Evolutionary conservation across 2,888 invertebrate species (phyloP).

Genomic region (Hypselothyrea guttata): DNA sequence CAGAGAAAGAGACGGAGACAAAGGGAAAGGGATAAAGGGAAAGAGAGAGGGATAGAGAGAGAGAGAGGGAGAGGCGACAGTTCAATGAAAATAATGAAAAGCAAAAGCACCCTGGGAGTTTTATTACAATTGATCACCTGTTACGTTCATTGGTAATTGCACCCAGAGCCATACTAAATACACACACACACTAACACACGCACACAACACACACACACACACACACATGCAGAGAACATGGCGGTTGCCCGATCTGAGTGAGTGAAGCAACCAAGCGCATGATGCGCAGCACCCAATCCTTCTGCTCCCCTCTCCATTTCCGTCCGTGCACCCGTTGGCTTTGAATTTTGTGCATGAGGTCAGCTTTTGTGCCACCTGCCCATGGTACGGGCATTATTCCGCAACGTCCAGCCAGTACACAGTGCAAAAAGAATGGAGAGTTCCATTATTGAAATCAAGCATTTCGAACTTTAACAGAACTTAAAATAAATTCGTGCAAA

Average conservation of each 20-base stretch:
- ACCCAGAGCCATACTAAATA: constrained; percentile 76
- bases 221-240: constrained; percentile 5
- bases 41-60: constrained; percentile 19
- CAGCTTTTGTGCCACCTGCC: constrained; percentile 61
- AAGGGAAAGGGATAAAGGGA: no score
- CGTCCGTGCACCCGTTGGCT: constrained; percentile 39
- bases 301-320: not conserved
- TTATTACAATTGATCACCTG: constrained; percentile 81
- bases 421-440: no score
- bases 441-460: no score
- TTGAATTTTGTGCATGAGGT: constrained; percentile 69
- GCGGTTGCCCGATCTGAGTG: constrained; percentile 32
- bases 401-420: no score
- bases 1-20: constrained; percentile 4
- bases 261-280: constrained; percentile 49
- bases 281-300: constrained; percentile 46
- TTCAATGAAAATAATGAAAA: constrained; percentile 75
- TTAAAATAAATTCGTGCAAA: no score
- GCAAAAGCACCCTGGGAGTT: constrained; percentile 78
- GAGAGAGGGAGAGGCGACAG: constrained; percentile 43
- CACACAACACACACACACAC: constrained; percentile 5
- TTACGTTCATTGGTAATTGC: constrained; percentile 79
- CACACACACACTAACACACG: constrained; percentile 31
- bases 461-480: no score
- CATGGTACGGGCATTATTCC: constrained; percentile 22